These are phyloP conservation scores for Lathamus discolor DNA, from an alignment of 2,113 vertebrate species.

Conservation along the genomic window DNA sequence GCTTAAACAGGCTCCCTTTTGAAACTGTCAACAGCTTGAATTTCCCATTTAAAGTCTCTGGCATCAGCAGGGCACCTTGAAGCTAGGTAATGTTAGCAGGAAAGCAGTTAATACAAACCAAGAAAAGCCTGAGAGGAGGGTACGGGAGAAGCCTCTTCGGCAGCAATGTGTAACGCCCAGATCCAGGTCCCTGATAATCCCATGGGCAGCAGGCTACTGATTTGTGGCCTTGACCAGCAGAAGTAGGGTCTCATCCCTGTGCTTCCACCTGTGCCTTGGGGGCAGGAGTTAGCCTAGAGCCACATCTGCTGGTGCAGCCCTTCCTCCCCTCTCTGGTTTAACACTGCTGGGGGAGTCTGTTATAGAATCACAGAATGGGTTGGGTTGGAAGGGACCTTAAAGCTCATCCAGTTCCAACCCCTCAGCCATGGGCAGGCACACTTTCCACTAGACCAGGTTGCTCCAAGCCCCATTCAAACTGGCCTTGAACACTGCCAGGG, in stretches of 20 bases:
- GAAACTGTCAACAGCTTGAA: not conserved
- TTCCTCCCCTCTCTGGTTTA: not conserved
- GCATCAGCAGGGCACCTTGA: not conserved
- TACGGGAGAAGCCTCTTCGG: not conserved
- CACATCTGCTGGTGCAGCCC: not conserved
- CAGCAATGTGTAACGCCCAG: not conserved
- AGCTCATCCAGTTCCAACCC: not conserved
- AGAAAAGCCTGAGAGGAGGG: not conserved
- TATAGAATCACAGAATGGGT: not conserved
- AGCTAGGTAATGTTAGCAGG: not conserved
- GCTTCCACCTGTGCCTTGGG: not conserved
- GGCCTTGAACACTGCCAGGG: fast-evolving
- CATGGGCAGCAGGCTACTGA: not conserved
- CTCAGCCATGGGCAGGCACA: not conserved
- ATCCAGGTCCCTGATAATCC: not conserved
- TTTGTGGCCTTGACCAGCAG: not conserved
- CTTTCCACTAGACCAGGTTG: not conserved
- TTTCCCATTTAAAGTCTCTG: not conserved
- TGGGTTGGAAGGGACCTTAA: not conserved
- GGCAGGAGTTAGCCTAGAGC: not conserved
- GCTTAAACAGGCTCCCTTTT: not conserved
- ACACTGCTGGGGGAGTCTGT: not conserved
- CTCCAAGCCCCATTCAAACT: not conserved
- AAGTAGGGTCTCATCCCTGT: fast-evolving
- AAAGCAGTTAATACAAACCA: not conserved